Percentiles rank a stretch among this genome's conserved stretches.
phyloP scores from a whole-genome alignment of 2,888 invertebrate genomes.

The Pristionchus maxplancki region DNA sequence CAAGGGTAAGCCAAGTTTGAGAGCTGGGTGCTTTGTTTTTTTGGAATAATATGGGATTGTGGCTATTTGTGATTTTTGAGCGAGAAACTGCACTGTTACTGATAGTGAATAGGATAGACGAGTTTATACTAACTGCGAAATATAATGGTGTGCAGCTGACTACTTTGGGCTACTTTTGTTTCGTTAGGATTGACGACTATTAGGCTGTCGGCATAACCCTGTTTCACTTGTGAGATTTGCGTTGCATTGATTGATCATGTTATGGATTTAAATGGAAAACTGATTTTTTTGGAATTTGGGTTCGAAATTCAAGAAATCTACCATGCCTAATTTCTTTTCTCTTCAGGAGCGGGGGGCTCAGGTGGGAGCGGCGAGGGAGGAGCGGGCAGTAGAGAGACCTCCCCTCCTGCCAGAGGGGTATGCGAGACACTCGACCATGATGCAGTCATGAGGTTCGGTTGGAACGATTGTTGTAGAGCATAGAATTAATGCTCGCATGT shows the following conservation, averaged over 20 bases:
- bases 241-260: too few relatives aligned
- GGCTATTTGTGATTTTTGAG: neutral
- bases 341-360: neutral
- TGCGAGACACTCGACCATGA: slow-evolving; percentile 49
- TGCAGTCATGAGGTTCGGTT: slow-evolving; percentile 3
- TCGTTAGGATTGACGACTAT: too few relatives aligned
- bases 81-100: neutral
- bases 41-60: neutral
- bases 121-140: neutral
- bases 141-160: too few relatives aligned
- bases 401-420: slow-evolving; percentile 41
- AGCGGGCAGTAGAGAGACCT: slow-evolving; percentile 47
- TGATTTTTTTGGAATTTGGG: neutral
- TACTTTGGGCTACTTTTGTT: too few relatives aligned
- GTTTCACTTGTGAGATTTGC: too few relatives aligned
- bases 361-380: neutral
- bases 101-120: neutral
- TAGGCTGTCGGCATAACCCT: too few relatives aligned
- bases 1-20: neutral
- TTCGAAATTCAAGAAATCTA: neutral
- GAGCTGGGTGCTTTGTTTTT: neutral
- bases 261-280: neutral
- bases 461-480: neutral
- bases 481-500: neutral
- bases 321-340: too few relatives aligned